phyloP scores from a whole-genome alignment of 2,888 invertebrate species.

The Patella ulyssiponensis region DNA sequence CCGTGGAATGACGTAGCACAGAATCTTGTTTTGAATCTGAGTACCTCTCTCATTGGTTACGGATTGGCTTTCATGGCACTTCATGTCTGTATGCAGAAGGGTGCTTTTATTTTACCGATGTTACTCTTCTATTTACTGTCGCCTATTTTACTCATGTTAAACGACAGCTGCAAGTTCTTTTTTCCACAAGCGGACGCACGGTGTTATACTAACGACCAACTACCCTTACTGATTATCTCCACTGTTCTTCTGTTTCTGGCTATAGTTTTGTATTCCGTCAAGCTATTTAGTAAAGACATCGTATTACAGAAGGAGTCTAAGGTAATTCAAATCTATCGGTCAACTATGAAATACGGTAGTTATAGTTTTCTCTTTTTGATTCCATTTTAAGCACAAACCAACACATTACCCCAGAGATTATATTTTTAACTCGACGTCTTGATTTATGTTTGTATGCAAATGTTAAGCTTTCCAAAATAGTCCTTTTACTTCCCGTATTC shows the following conservation, averaged over 20 bases:
- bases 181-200: no score
- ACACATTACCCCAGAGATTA: no score
- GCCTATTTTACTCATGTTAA: slow-evolving; percentile 36
- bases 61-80: slow-evolving; percentile 50
- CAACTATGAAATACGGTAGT: no score
- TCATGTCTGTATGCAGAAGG: slow-evolving; percentile 58
- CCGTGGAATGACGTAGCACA: background rate
- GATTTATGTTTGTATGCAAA: no score
- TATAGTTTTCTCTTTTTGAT: background rate
- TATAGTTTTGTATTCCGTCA: slow-evolving; percentile 46
- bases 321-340: no score
- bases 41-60: slow-evolving; percentile 29
- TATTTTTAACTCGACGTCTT: no score
- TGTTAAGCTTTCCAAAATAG: no score
- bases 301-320: slow-evolving; percentile 52
- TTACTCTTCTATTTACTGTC: slow-evolving; percentile 51
- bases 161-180: slow-evolving; percentile 25
- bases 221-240: slow-evolving; percentile 25
- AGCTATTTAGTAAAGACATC: slow-evolving; percentile 43
- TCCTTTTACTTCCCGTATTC: no score
- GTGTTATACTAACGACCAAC: background rate
- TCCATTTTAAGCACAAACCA: no score
- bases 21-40: background rate
- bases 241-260: slow-evolving; percentile 42
- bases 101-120: slow-evolving; percentile 57